Percentiles rank a stretch among this genome's conserved stretches.
phyloP scores from a whole-genome alignment of 2,888 invertebrate species.

The Leptinotarsa peninsularis region DNA sequence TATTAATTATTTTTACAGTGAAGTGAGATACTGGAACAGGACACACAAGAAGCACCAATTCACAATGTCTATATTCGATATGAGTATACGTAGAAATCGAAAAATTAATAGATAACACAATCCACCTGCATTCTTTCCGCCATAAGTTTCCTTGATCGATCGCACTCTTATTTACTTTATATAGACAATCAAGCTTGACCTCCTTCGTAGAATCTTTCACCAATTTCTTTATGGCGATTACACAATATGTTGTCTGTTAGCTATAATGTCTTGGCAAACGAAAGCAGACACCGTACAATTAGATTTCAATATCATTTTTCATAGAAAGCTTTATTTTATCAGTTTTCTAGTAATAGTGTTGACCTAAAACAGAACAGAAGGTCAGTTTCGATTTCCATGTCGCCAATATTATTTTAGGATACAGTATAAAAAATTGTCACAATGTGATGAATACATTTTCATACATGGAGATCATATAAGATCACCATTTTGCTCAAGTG shows the following conservation, averaged over 20 bases:
- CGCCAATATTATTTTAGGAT: background rate
- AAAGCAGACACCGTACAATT: conserved; percentile 9
- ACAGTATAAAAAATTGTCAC: background rate
- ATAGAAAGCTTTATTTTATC: background rate
- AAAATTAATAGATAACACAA: conserved; percentile 2
- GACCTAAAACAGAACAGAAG: background rate
- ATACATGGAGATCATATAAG: background rate
- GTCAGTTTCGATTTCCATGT: background rate
- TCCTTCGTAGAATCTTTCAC: background rate
- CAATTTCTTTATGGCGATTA: conserved; percentile 17
- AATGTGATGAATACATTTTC: background rate
- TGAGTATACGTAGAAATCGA: background rate
- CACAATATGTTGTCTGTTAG: conserved; percentile 20
- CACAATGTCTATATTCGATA: background rate
- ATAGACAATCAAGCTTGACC: conserved; percentile 21
- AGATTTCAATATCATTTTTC: conserved; percentile 14
- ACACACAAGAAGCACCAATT: background rate
- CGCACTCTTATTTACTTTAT: conserved; percentile 20
- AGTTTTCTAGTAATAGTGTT: background rate
- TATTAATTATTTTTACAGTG: background rate
- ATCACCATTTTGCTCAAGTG: too few species aligned
- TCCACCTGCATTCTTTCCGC: background rate
- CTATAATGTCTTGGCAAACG: conserved; percentile 18
- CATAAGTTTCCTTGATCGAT: background rate
- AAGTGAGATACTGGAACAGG: background rate